Evolutionary conservation across 2,113 vertebrate genomes (phyloP), one percentile per base, ranked within the genome.

Genomic region (Hippocampus abdominalis): DNA sequence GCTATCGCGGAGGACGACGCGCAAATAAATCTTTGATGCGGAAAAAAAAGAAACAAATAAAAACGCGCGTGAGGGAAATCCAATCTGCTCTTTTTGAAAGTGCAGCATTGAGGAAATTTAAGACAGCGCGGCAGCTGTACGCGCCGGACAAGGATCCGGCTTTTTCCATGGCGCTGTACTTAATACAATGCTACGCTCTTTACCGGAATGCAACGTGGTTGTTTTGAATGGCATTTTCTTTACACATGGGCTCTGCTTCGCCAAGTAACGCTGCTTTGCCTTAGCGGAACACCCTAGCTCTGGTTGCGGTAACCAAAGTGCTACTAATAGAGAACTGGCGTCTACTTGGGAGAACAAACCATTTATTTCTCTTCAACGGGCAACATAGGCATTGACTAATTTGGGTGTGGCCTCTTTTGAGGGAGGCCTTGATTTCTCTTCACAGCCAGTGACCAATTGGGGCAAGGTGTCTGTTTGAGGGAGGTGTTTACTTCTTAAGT

Each of bases 71-170:
- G 74, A 71, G 69, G 78, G 89, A 89, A 88, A 91, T 74, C 65
- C 72, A 82, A 90, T 83, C 85, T 68, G 83, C 21, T 60, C 54
- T 69, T 69, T 71, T 69, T 70, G 79, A 87, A 84, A 89, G 84
- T 32, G 77, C 86, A 82, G 85, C 83, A 83, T 85, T 79, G 64
- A 80, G 81, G 90, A 87, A 90, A 91, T 86, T 87, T 75, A 86
- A 92, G 85, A 89, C 84, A 61, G 66, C 64, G 8, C 75, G 32
- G 85, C 90, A 91, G 88, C 90, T 91, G 89, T 79, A 87, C 77
- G 81, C 82, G 81, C 78, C 44, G 36, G 79, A 88, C 82, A 85
- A 72, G 72, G 82, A 86, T 86, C 76, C 66, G 36, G 20, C 10
- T 40, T 62, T 62, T 62, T 62, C 32, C 59, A 36, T 36, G 10